Evolutionary conservation across 2,113 vertebrate genomes (phyloP).

Genomic region (Misgurnus mizolepis): DNA sequence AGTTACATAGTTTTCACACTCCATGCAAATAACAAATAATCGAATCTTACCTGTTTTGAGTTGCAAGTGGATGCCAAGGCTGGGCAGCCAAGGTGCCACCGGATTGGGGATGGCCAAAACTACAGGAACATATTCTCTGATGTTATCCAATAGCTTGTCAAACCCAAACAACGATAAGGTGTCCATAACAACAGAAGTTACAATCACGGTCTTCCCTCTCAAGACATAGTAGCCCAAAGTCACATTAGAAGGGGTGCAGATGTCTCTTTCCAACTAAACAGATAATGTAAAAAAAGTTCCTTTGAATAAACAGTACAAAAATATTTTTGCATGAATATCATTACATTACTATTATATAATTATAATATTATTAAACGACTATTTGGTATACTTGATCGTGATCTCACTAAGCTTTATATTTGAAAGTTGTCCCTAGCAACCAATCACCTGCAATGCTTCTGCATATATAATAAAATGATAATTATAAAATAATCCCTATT

Average conservation of each 20-base stretch:
- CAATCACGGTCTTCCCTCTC: constrained; percentile 78
- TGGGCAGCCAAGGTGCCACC: constrained; percentile 80
- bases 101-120: constrained; percentile 84
- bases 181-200: constrained; percentile 81
- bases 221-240: constrained; percentile 89
- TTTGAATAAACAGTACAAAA: too few species aligned
- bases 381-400: too few species aligned
- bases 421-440: too few species aligned
- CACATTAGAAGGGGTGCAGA: constrained; percentile 83
- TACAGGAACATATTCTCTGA: constrained; percentile 80
- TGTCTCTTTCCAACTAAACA: constrained; percentile 81
- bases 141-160: constrained; percentile 83
- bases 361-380: too few species aligned
- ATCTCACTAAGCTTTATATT: too few species aligned
- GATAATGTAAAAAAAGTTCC: background rate
- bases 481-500: too few species aligned
- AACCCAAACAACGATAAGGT: constrained; percentile 80
- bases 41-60: constrained; percentile 84
- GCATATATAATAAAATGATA: too few species aligned
- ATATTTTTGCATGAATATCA: too few species aligned
- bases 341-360: too few species aligned
- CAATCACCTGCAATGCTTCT: too few species aligned
- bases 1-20: background rate
- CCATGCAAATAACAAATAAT: background rate
- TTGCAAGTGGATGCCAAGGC: constrained; percentile 83